Conservation (phyloP, 2,113 vertebrate genomes). For the Sorex fumeus region DNA sequence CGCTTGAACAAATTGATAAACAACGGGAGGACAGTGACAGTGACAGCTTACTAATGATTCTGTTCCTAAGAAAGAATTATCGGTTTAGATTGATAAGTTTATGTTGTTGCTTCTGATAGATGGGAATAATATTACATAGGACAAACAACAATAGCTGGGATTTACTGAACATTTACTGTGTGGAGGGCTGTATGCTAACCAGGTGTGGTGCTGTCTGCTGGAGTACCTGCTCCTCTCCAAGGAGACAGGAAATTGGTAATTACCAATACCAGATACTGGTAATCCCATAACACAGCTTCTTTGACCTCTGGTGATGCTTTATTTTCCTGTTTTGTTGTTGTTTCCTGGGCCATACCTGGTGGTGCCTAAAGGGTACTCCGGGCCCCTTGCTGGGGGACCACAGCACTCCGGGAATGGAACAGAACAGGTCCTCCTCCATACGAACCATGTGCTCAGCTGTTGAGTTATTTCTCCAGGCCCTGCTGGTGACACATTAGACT, state of each 20-base stretch:
- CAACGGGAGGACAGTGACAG: no score
- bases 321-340: no score
- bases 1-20: no score
- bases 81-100: slow-evolving; percentile 34
- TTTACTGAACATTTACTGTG: not conserved
- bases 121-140: not conserved
- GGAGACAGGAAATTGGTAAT: not conserved
- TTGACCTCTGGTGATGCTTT: no score
- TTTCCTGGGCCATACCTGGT: no score
- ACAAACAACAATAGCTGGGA: not conserved
- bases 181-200: not conserved
- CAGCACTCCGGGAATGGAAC: no score
- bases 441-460: no score
- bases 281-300: no score
- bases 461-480: not conserved
- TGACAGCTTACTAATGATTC: not conserved
- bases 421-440: no score
- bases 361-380: no score
- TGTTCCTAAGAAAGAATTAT: slow-evolving; percentile 16
- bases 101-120: slow-evolving; percentile 2
- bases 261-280: no score
- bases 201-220: not conserved
- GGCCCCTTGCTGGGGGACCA: no score
- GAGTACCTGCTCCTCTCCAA: not conserved
- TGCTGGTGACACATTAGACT: slow-evolving; percentile 49